Evolutionary conservation across 2,888 invertebrate genomes (phyloP).

Genomic region (Aporophyla nigra): DNA sequence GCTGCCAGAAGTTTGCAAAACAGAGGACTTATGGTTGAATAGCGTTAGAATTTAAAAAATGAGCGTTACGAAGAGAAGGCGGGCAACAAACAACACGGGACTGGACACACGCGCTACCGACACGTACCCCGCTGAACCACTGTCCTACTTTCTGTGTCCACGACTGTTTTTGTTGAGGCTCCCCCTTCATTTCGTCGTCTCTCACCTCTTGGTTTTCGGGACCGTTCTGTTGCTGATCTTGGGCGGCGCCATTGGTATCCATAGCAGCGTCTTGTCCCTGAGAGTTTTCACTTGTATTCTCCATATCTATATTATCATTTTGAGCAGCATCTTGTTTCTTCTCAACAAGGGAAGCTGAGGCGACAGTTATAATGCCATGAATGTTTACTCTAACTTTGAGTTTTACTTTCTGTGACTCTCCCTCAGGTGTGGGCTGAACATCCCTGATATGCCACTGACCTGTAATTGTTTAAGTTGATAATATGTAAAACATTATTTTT

Average conservation of each 20-base stretch:
- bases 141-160: constrained; percentile 94
- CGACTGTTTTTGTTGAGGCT: constrained; percentile 91
- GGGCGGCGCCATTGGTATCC: constrained; percentile 89
- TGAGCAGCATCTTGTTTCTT: constrained; percentile 91
- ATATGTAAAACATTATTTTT: background rate
- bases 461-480: constrained; percentile 71
- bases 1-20: constrained; percentile 76
- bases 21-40: constrained; percentile 63
- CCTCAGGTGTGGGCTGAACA: constrained; percentile 96
- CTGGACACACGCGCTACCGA: constrained; percentile 87
- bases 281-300: constrained; percentile 84
- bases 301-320: constrained; percentile 86
- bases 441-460: constrained; percentile 95
- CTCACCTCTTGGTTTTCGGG: constrained; percentile 89
- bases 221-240: constrained; percentile 85
- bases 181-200: constrained; percentile 85
- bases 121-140: constrained; percentile 94
- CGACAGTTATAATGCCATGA: constrained; percentile 97
- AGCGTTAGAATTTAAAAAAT: constrained; percentile 52
- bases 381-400: constrained; percentile 98
- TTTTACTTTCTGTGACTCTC: constrained; percentile 98
- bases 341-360: constrained; percentile 96
- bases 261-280: constrained; percentile 86
- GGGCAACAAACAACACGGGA: constrained; percentile 85
- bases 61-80: constrained; percentile 60